Evolutionary conservation across 37 sponge, comb jelly and placozoan genomes (phyloP).

Genomic region (Haliclona indistincta): DNA sequence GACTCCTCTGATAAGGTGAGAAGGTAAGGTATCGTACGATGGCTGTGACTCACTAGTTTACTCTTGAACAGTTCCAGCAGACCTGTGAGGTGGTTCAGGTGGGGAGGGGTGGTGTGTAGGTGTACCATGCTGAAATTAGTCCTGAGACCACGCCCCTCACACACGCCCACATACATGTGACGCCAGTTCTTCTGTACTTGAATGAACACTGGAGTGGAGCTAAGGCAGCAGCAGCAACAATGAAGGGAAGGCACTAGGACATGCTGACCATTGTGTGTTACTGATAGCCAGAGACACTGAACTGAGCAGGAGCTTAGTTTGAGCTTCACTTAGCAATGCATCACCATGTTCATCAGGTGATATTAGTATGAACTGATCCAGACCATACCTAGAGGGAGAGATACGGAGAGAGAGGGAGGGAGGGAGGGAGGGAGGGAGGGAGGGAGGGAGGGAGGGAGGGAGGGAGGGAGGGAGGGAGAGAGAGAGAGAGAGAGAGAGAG

Average conservation of each 20-base stretch:
- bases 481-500: not conserved
- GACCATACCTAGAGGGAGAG: slow-evolving; percentile 67
- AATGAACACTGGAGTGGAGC: slow-evolving; percentile 79
- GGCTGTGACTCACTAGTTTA: slow-evolving; percentile 55
- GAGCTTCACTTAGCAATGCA: slow-evolving; percentile 68
- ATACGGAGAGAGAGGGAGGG: not conserved
- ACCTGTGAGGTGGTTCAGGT: slow-evolving; percentile 83
- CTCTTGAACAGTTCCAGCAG: slow-evolving; percentile 86
- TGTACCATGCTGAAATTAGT: slow-evolving; percentile 76
- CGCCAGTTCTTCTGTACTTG: slow-evolving; percentile 80
- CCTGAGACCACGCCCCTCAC: slow-evolving; percentile 64
- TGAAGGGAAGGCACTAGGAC: not conserved
- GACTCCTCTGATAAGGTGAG: not conserved
- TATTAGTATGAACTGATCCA: slow-evolving; percentile 72
- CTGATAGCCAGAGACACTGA: slow-evolving; percentile 74
- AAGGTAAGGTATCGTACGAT: not conserved
- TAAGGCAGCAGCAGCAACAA: not conserved
- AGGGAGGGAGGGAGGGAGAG: not conserved
- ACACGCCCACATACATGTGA: slow-evolving; percentile 85
- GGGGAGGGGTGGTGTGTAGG: slow-evolving; percentile 73
- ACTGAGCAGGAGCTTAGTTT: slow-evolving; percentile 80
- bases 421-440: not conserved
- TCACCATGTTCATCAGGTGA: slow-evolving; percentile 47
- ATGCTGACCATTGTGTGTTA: slow-evolving; percentile 81
- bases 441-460: not conserved